These are phyloP conservation scores for Sander vitreus DNA, from an alignment of 2,113 vertebrate genomes.

Conservation along the genomic window DNA sequence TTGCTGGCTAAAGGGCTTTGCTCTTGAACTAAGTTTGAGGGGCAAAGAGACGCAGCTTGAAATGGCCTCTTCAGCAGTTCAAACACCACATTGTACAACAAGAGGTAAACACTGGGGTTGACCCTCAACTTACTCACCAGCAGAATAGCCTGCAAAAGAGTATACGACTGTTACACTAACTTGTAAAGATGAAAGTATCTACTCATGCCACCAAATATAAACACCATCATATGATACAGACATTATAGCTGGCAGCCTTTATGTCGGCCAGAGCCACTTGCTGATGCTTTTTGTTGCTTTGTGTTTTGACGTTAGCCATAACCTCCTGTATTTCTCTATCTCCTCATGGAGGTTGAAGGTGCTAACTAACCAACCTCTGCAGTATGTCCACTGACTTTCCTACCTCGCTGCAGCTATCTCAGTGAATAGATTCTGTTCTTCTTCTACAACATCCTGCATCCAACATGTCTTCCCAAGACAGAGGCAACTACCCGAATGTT, in stretches of 20 bases:
- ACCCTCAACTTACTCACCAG: background rate
- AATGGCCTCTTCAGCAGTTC: slow-evolving; percentile 20
- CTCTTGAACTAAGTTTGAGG: slow-evolving; percentile 20
- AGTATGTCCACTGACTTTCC: background rate
- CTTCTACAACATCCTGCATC: background rate
- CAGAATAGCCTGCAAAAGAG: slow-evolving; percentile 2
- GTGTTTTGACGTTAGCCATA: background rate
- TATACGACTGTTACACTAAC: background rate
- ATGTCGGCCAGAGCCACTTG: background rate
- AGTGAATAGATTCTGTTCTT: background rate
- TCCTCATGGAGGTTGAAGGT: background rate
- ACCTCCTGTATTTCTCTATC: background rate
- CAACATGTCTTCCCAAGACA: background rate
- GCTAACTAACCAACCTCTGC: background rate
- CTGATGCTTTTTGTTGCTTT: background rate
- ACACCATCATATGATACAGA: background rate
- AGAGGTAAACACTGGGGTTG: slow-evolving; percentile 17
- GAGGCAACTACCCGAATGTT: too few species aligned
- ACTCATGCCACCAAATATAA: background rate
- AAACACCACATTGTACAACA: slow-evolving; percentile 29
- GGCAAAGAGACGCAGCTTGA: background rate
- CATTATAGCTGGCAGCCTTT: background rate
- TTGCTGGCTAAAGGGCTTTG: slow-evolving; percentile 5
- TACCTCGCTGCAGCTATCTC: background rate
- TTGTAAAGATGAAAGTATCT: background rate